Conservation (phyloP, 2,113 vertebrate genomes). For the Zonotrichia leucophrys region DNA sequence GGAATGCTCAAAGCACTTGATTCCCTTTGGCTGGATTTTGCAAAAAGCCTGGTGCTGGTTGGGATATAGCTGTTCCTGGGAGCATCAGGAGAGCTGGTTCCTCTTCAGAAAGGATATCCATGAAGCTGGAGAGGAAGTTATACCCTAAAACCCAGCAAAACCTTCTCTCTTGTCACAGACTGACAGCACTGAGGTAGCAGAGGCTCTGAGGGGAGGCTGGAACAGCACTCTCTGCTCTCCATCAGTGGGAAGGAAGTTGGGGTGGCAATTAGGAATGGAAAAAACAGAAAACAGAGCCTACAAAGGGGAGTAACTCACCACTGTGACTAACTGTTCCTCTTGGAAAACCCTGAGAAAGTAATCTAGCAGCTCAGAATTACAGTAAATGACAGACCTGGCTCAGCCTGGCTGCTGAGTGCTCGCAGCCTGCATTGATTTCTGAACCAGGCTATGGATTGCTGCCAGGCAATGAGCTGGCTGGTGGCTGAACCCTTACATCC, state of each 20-base stretch:
- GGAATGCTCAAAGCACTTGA: neutral
- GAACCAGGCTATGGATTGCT: slow-evolving; percentile 20
- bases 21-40: neutral
- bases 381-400: slow-evolving; percentile 48
- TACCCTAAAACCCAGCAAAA: neutral
- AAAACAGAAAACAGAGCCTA: neutral
- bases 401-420: slow-evolving; percentile 17
- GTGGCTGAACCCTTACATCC: neutral
- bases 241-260: neutral
- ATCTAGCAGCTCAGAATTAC: slow-evolving; percentile 23
- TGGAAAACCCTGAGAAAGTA: neutral
- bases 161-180: neutral
- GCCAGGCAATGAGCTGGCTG: slow-evolving; percentile 22
- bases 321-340: neutral
- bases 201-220: neutral
- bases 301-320: neutral
- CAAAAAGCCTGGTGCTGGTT: neutral
- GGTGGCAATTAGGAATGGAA: neutral
- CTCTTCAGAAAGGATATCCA: neutral
- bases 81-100: neutral
- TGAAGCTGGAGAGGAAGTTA: neutral
- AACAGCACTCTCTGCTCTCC: neutral
- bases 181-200: neutral
- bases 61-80: neutral
- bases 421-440: slow-evolving; percentile 41